phyloP scores from a whole-genome alignment of 2,888 invertebrate genomes.

The Stenoptilia bipunctidactyla region DNA sequence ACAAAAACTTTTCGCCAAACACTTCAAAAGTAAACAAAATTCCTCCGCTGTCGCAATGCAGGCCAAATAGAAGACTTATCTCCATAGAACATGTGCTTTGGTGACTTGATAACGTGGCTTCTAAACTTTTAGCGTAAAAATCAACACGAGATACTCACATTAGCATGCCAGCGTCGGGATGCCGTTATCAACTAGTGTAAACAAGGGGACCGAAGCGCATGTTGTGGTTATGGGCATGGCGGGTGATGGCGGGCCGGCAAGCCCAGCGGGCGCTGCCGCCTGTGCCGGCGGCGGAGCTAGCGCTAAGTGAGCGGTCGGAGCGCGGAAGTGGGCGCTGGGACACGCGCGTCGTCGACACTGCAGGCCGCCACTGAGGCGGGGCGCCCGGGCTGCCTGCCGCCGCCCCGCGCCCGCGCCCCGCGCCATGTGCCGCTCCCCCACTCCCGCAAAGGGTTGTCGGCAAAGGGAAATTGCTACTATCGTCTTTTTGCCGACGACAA shows the following conservation, averaged over 20 bases:
- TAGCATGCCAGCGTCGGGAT: slow-evolving; percentile 65
- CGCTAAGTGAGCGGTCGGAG: slow-evolving; percentile 58
- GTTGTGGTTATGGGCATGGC: slow-evolving; percentile 39
- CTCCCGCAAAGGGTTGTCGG: slow-evolving; percentile 56
- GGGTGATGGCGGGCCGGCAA: slow-evolving; percentile 48
- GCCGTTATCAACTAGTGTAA: slow-evolving; percentile 66
- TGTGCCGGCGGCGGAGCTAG: slow-evolving; percentile 28
- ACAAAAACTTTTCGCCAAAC: slow-evolving; percentile 1
- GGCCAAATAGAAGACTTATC: too few relatives aligned
- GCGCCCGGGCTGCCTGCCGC: slow-evolving; percentile 55
- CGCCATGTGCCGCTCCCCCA: slow-evolving; percentile 16
- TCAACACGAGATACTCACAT: slow-evolving; percentile 45
- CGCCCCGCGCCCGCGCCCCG: slow-evolving; percentile 27
- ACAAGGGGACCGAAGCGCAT: slow-evolving; percentile 46
- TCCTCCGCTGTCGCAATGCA: slow-evolving; percentile 56
- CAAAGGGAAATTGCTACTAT: slow-evolving; percentile 52
- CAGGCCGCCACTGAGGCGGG: slow-evolving; percentile 69
- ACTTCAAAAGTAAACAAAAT: background rate
- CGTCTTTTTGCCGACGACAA: slow-evolving; percentile 46
- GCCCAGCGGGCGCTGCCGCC: slow-evolving; percentile 43
- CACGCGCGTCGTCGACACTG: slow-evolving; percentile 68
- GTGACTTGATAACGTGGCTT: slow-evolving; percentile 12
- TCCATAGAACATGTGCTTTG: slow-evolving; percentile 13
- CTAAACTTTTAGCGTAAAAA: slow-evolving; percentile 20
- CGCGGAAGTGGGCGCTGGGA: slow-evolving; percentile 65